phyloP scores from a whole-genome alignment of 2,888 invertebrate species.

The Anthoptus insignis region DNA sequence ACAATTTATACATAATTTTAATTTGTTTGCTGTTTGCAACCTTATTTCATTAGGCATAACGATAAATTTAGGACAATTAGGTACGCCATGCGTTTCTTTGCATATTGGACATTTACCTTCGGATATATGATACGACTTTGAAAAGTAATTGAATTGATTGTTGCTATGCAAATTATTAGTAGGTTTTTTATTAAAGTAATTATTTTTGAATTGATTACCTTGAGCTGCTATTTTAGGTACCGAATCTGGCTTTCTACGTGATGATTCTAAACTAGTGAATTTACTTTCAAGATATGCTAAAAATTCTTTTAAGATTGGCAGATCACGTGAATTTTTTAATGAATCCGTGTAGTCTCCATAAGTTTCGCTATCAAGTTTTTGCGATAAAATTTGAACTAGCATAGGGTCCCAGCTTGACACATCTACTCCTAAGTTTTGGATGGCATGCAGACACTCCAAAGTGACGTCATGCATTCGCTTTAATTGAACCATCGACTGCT shows the following conservation, averaged over 20 bases:
- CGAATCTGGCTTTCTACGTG: neutral
- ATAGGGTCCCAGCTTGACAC: neutral
- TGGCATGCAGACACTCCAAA: neutral
- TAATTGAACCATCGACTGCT: neutral
- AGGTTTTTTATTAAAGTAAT: neutral
- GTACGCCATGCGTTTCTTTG: slow-evolving; percentile 39
- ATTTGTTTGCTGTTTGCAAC: slow-evolving; percentile 21
- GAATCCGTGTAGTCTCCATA: neutral
- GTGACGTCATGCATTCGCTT: neutral
- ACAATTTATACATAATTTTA: slow-evolving; percentile 32
- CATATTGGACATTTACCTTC: no score
- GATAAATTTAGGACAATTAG: slow-evolving; percentile 28
- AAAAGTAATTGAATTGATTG: neutral
- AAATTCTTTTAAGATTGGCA: neutral
- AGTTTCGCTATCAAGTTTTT: neutral
- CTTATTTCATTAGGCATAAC: neutral
- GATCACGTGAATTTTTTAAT: neutral
- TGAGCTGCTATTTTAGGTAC: neutral
- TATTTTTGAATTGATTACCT: no score
- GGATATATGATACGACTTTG: no score
- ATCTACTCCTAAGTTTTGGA: neutral
- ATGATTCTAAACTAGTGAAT: neutral
- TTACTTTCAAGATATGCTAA: slow-evolving; percentile 2
- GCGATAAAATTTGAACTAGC: neutral
- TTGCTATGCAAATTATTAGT: neutral